Percentiles rank a stretch among this genome's conserved stretches.
These are phyloP conservation scores for Martes martes DNA, from an alignment of 2,113 vertebrate genomes.

Conservation along the genomic window DNA sequence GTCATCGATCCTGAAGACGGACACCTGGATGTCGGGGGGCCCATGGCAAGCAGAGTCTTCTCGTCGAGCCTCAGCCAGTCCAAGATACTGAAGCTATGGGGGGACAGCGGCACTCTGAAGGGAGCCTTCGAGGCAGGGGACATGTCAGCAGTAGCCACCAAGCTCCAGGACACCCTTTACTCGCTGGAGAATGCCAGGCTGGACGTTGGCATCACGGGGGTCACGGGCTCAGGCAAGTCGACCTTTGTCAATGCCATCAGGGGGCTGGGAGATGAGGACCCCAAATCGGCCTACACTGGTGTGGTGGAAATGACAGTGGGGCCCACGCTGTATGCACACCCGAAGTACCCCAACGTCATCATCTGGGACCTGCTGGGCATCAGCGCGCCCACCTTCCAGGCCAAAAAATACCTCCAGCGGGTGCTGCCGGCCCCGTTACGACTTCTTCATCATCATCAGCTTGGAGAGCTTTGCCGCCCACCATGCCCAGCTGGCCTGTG, in stretches of 20 bases:
- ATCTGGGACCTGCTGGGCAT: constrained; percentile 78
- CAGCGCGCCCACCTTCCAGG: not conserved
- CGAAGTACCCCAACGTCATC: constrained; percentile 52
- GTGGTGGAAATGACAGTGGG: constrained; percentile 62
- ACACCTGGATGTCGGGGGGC: not conserved
- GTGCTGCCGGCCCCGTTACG: constrained; percentile 52
- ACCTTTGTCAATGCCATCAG: constrained; percentile 72
- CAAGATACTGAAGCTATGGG: not conserved
- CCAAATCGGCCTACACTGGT: constrained; percentile 41
- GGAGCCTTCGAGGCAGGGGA: constrained; percentile 38
- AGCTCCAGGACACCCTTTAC: constrained; percentile 50
- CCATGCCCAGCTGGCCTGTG: constrained; percentile 39
- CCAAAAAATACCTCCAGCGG: constrained; percentile 18
- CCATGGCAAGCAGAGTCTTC: not conserved
- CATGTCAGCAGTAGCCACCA: constrained; percentile 17
- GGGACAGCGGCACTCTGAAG: constrained; percentile 30
- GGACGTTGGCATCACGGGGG: constrained; percentile 15
- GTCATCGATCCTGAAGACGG: not conserved
- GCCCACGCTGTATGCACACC: constrained; percentile 37
- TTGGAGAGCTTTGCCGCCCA: constrained; percentile 32
- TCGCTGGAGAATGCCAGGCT: constrained; percentile 38
- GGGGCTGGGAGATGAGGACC: constrained; percentile 54
- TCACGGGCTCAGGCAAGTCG: constrained; percentile 34
- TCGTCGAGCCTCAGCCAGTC: not conserved
- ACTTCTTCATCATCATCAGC: constrained; percentile 75